phyloP scores from a whole-genome alignment of 2,888 invertebrate genomes.

The Hirtodrosophila trivittata region DNA sequence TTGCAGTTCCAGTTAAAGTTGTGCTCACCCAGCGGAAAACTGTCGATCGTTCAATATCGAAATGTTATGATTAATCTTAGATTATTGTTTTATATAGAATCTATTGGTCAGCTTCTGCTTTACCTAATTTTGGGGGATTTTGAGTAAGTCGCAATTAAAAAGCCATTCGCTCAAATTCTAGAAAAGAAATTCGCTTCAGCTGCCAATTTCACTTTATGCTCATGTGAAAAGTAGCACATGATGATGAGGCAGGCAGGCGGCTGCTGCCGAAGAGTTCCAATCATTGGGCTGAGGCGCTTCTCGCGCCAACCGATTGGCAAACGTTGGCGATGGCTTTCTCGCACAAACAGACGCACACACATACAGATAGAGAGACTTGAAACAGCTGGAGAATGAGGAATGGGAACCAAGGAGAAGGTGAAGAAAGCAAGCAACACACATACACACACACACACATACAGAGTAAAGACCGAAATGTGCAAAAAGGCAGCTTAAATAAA shows the following conservation, averaged over 20 bases:
- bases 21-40: constrained; percentile 43
- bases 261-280: constrained; percentile 59
- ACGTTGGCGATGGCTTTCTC: constrained; percentile 65
- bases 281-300: constrained; percentile 68
- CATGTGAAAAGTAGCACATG: constrained; percentile 76
- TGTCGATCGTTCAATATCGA: constrained; percentile 13
- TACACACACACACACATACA: neutral
- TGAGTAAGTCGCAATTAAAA: too few relatives aligned
- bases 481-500: constrained; percentile 70
- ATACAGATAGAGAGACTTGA: constrained; percentile 2
- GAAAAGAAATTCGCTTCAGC: constrained; percentile 55
- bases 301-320: constrained; percentile 63
- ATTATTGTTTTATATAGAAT: constrained; percentile 5
- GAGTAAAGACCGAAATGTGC: constrained; percentile 57
- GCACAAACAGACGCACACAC: constrained; percentile 31
- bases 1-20: constrained; percentile 29
- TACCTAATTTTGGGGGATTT: too few relatives aligned
- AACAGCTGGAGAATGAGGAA: constrained; percentile 42
- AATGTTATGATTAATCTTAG: too few relatives aligned
- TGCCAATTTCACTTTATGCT: constrained; percentile 72
- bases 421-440: constrained; percentile 50
- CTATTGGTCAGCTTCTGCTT: constrained; percentile 12
- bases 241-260: constrained; percentile 70
- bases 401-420: constrained; percentile 20
- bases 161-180: constrained; percentile 9